Percentiles rank a stretch among this genome's conserved stretches.
Evolutionary conservation across 1,140 invertebrate species (phyloP).

Genomic region (Bicyclus anynana): DNA sequence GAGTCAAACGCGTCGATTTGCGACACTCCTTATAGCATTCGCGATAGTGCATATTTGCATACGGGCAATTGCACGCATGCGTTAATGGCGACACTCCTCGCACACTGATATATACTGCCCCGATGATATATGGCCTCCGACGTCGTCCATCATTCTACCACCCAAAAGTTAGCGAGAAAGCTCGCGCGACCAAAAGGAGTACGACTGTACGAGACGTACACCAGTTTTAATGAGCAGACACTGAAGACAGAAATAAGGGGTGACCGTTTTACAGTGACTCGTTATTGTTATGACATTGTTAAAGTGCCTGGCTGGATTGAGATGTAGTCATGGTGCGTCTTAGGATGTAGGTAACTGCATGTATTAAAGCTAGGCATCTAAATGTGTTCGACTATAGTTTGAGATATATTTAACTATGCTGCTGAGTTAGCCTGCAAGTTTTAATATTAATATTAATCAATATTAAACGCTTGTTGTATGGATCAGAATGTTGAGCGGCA

Average conservation of each 20-base stretch:
- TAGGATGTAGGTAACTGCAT: not conserved
- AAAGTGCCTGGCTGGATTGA: slow-evolving; percentile 26
- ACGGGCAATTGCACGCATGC: slow-evolving; percentile 65
- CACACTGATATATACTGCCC: slow-evolving; percentile 70
- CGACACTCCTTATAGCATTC: slow-evolving; percentile 56
- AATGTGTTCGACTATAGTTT: no score
- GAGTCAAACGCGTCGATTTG: slow-evolving; percentile 51
- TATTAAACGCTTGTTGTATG: no score
- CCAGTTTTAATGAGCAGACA: slow-evolving; percentile 69
- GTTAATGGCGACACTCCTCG: slow-evolving; percentile 74
- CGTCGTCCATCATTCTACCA: slow-evolving; percentile 72
- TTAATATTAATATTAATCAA: no score
- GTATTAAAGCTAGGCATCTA: no score
- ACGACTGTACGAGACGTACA: slow-evolving; percentile 32
- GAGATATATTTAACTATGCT: no score
- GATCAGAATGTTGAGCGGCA: no score
- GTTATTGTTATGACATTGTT: slow-evolving; percentile 70
- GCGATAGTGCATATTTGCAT: slow-evolving; percentile 39
- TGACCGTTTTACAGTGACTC: slow-evolving; percentile 54
- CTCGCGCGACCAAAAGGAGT: slow-evolving; percentile 51
- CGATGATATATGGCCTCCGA: slow-evolving; percentile 72
- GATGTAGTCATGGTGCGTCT: not conserved
- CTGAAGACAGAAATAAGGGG: slow-evolving; percentile 70
- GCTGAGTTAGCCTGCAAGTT: no score
- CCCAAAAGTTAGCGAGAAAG: slow-evolving; percentile 73